A percentile compares a stretch with the other conserved stretches of the same genome.
These are phyloP conservation scores for Schizaphis graminum DNA, from an alignment of 2,888 invertebrate genomes.

Conservation along the genomic window DNA sequence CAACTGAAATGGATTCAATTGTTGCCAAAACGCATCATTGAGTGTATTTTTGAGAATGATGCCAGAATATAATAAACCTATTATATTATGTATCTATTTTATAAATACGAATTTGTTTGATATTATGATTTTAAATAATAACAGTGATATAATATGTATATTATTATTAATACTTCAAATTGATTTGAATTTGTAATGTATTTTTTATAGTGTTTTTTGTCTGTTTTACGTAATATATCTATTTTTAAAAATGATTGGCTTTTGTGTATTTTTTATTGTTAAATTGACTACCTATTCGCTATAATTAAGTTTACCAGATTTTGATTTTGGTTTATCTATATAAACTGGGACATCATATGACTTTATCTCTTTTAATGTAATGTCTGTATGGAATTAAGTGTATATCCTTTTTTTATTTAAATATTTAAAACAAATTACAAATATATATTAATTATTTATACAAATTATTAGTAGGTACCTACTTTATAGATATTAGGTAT, in stretches of 20 bases:
- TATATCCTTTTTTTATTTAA: too few species aligned
- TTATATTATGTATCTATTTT: background rate
- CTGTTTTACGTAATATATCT: background rate
- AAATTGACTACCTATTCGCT: background rate
- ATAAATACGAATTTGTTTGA: background rate
- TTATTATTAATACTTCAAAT: background rate
- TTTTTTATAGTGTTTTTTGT: background rate
- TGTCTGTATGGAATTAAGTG: too few species aligned
- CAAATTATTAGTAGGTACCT: too few species aligned
- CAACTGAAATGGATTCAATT: background rate
- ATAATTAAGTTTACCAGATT: too few species aligned
- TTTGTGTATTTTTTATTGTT: background rate
- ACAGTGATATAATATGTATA: background rate
- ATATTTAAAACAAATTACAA: too few species aligned
- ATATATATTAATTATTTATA: too few species aligned
- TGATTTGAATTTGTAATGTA: background rate
- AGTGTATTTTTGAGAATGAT: background rate
- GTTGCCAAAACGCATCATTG: background rate
- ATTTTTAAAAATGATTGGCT: background rate
- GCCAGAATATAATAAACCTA: background rate
- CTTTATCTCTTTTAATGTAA: too few species aligned
- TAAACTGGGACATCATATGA: too few species aligned
- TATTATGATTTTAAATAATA: slow-evolving; percentile 2
- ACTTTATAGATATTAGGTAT: too few species aligned
- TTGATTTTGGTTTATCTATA: too few species aligned